These are phyloP conservation scores for Drosophila flavopinicola DNA, from an alignment of 2,888 invertebrate species.

Conservation along the genomic window DNA sequence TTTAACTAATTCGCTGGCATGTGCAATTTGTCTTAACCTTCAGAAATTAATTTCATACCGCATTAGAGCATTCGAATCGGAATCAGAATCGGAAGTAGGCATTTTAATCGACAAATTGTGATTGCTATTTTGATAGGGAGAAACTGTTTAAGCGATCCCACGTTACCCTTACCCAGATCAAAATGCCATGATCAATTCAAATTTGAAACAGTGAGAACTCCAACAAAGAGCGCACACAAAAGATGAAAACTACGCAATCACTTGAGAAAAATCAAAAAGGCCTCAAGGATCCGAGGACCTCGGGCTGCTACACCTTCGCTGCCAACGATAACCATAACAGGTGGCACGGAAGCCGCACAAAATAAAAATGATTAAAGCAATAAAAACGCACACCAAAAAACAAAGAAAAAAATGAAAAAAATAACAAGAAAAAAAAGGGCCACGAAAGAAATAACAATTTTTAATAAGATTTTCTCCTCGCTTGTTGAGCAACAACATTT, in stretches of 20 bases:
- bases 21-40: constrained; percentile 32
- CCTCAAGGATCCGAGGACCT: constrained; percentile 66
- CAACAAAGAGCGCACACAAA: constrained; percentile 62
- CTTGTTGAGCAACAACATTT: constrained; percentile 42
- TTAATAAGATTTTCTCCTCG: constrained; percentile 80
- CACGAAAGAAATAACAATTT: constrained; percentile 71
- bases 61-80: constrained; percentile 23
- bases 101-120: constrained; percentile 80
- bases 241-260: constrained; percentile 80
- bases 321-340: constrained; percentile 67
- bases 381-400: constrained; percentile 49
- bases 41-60: constrained; percentile 66
- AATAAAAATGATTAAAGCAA: constrained; percentile 80
- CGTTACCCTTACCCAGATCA: constrained; percentile 68
- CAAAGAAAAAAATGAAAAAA: constrained; percentile 55
- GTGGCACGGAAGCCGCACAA: constrained; percentile 83
- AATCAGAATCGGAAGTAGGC: constrained; percentile 74
- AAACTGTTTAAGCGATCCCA: constrained; percentile 54
- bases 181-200: constrained; percentile 75
- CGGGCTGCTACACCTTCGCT: constrained; percentile 32
- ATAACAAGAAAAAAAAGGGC: constrained; percentile 62
- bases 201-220: constrained; percentile 73
- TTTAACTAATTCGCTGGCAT: constrained; percentile 48
- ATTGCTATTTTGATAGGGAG: constrained; percentile 72
- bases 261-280: constrained; percentile 81